phyloP scores from a whole-genome alignment of 2,797 vertebrate species.

The Todus mexicanus region DNA sequence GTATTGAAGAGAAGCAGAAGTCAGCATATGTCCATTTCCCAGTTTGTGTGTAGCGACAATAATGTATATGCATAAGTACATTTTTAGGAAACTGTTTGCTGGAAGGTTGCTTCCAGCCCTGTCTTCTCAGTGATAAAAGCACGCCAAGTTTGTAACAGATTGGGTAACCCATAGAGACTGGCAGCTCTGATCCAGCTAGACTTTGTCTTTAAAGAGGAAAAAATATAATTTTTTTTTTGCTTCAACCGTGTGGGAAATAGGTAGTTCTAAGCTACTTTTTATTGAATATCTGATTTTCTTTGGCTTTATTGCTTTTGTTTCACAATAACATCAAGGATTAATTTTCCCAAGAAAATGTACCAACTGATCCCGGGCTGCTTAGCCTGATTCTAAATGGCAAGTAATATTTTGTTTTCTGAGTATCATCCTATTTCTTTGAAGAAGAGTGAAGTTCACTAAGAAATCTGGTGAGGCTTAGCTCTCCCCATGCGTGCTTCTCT shows the following conservation, averaged over 20 bases:
- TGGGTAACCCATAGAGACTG: background rate
- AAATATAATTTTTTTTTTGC: background rate
- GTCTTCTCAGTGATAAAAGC: conserved; percentile 7
- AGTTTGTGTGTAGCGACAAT: background rate
- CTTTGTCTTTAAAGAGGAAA: background rate
- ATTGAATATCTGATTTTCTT: conserved; percentile 2
- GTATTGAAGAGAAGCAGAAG: conserved; percentile 44
- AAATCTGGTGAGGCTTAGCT: background rate
- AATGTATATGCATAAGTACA: background rate
- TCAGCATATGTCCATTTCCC: conserved; percentile 47
- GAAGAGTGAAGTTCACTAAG: background rate
- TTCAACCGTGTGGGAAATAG: conserved; percentile 11
- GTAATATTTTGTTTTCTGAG: background rate
- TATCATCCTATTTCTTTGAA: background rate
- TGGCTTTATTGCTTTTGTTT: background rate
- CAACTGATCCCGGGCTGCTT: background rate
- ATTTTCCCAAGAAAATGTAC: background rate
- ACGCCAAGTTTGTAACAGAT: background rate
- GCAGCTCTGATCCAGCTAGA: conserved; percentile 15
- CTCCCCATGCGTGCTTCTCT: background rate
- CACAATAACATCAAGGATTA: background rate
- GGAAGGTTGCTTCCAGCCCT: conserved; percentile 23
- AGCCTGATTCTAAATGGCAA: background rate
- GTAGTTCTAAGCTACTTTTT: background rate
- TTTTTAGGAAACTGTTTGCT: background rate